Conservation (phyloP, 35 echinoderm and acorn worm genomes). For the Ophioderma brevispina region DNA sequence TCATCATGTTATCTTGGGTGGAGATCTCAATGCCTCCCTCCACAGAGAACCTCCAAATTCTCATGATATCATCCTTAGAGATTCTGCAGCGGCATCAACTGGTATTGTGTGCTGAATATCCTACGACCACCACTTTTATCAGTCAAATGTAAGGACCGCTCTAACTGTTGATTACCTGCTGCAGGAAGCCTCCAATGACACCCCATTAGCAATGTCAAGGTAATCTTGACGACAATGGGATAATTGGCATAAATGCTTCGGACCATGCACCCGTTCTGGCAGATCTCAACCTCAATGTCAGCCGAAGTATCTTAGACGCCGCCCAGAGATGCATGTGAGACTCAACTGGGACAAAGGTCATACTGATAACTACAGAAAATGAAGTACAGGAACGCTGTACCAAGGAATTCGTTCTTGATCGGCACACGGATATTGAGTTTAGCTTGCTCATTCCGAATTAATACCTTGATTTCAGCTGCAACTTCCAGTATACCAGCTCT, state of each 20-base stretch:
- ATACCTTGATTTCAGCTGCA: neutral
- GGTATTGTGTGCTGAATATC: neutral
- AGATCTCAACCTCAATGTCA: neutral
- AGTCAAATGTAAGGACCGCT: neutral
- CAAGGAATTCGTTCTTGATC: too few species aligned
- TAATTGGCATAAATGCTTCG: neutral
- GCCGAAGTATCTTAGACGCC: neutral
- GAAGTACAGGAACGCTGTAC: too few species aligned
- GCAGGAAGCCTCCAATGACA: neutral
- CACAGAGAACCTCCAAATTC: neutral
- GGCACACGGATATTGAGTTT: too few species aligned
- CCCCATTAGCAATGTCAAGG: neutral
- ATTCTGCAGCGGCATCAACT: neutral
- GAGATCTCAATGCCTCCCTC: neutral
- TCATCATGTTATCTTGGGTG: neutral
- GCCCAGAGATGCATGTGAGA: neutral
- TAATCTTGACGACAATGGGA: neutral
- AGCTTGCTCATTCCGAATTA: too few species aligned
- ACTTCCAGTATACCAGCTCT: neutral
- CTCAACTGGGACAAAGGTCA: neutral
- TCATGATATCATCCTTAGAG: neutral
- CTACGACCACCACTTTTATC: neutral
- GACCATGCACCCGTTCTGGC: neutral
- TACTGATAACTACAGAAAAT: neutral
- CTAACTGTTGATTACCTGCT: neutral